A percentile compares a stretch with the other conserved stretches of the same genome.
These are phyloP conservation scores for Bufotes viridis DNA, from an alignment of 2,797 vertebrate species.

Conservation along the genomic window DNA sequence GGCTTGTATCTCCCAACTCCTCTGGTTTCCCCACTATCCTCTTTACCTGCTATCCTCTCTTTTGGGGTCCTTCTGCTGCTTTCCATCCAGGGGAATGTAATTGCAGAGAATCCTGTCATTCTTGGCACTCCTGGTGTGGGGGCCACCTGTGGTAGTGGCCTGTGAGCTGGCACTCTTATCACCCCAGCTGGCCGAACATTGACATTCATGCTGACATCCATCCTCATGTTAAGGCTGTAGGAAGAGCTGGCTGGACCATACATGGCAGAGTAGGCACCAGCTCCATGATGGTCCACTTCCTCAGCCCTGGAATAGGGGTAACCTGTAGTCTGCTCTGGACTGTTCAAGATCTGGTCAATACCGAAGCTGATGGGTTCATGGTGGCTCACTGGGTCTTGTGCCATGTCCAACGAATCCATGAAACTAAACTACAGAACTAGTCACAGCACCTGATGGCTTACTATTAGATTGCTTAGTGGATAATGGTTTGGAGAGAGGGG, in stretches of 20 bases:
- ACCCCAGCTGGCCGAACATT: slow-evolving; percentile 84
- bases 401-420: slow-evolving; percentile 80
- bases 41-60: slow-evolving; percentile 90
- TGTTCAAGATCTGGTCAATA: slow-evolving; percentile 94
- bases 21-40: slow-evolving; percentile 56
- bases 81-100: slow-evolving; percentile 97
- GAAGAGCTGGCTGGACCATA: slow-evolving; percentile 84
- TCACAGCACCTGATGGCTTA: neutral
- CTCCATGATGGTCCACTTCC: slow-evolving; percentile 78
- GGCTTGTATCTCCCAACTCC: too few species aligned
- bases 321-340: slow-evolving; percentile 81
- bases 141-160: slow-evolving; percentile 75
- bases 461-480: too few species aligned
- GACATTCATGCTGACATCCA: slow-evolving; percentile 85
- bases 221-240: slow-evolving; percentile 86
- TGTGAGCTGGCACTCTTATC: slow-evolving; percentile 91
- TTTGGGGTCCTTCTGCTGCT: slow-evolving; percentile 90
- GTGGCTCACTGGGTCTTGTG: slow-evolving; percentile 79
- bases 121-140: slow-evolving; percentile 67
- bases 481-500: neutral
- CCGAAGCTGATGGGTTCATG: slow-evolving; percentile 92
- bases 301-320: slow-evolving; percentile 79
- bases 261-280: slow-evolving; percentile 77
- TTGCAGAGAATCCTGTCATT: slow-evolving; percentile 73
- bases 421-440: neutral